Evolutionary conservation across 2,797 vertebrate species (phyloP).

Genomic region (Pyrrhura leucotis): DNA sequence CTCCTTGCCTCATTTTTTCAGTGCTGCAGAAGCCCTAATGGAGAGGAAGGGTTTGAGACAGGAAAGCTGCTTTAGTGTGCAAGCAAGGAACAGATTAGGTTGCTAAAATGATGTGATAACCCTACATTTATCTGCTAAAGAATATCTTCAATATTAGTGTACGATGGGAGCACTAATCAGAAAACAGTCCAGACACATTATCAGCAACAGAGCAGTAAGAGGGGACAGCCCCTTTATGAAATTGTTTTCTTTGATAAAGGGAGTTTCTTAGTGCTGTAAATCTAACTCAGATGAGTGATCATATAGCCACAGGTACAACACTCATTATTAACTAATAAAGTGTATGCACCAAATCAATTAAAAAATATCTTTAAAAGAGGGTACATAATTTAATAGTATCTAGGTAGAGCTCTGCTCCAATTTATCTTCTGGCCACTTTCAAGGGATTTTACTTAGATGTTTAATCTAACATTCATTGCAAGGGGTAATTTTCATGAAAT

Average conservation of each 20-base stretch:
- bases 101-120: slow-evolving; percentile 40
- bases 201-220: slow-evolving; percentile 58
- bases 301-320: slow-evolving; percentile 66
- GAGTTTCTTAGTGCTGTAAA: slow-evolving; percentile 65
- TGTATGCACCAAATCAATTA: slow-evolving; percentile 78
- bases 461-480: slow-evolving; percentile 78
- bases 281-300: slow-evolving; percentile 73
- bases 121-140: slow-evolving; percentile 44
- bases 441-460: slow-evolving; percentile 70
- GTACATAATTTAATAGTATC: slow-evolving; percentile 74
- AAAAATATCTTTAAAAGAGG: slow-evolving; percentile 78
- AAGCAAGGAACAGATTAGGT: slow-evolving; percentile 11
- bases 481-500: slow-evolving; percentile 77
- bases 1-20: neutral
- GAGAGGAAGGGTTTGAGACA: neutral
- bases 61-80: neutral
- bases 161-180: slow-evolving; percentile 71
- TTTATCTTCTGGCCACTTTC: slow-evolving; percentile 75
- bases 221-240: slow-evolving; percentile 71
- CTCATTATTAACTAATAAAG: slow-evolving; percentile 76
- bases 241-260: slow-evolving; percentile 71
- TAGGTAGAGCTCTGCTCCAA: slow-evolving; percentile 64
- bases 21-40: neutral
- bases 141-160: slow-evolving; percentile 25
- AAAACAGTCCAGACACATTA: slow-evolving; percentile 71